Evolutionary conservation across 2,113 vertebrate genomes (phyloP).

Genomic region (Chlorodrepanis virens): DNA sequence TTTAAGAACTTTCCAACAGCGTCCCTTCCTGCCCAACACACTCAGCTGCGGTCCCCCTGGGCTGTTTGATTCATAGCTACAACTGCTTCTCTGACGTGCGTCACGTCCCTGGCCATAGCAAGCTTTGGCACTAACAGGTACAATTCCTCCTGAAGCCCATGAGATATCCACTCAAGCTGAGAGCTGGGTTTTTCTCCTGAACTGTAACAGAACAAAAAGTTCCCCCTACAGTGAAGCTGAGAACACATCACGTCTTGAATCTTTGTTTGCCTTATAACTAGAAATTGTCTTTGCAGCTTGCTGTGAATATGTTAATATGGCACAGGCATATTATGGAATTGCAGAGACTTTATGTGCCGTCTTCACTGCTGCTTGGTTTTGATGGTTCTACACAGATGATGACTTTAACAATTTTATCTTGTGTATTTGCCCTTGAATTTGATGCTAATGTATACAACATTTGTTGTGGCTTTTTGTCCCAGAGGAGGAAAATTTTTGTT

Average conservation of each 20-base stretch:
- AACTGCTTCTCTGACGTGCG: not conserved
- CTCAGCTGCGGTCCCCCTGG: not conserved
- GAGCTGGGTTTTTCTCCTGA: not conserved
- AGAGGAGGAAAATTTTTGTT: conserved; percentile 30
- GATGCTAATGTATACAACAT: conserved; percentile 13
- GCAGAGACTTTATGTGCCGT: not conserved
- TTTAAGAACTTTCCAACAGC: not conserved
- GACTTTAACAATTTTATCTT: conserved; percentile 32
- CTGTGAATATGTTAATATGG: not conserved
- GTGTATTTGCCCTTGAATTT: conserved; percentile 46
- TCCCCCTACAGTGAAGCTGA: not conserved
- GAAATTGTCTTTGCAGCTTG: not conserved
- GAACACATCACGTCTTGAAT: not conserved
- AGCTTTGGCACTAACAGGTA: not conserved
- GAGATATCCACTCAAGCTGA: not conserved
- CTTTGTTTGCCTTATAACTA: not conserved
- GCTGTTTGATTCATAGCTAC: not conserved
- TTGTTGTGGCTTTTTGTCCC: not conserved
- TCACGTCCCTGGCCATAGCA: not conserved
- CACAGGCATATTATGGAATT: not conserved
- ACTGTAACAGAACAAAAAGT: not conserved
- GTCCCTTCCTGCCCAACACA: not conserved
- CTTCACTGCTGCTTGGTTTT: not conserved
- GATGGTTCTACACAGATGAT: not conserved
- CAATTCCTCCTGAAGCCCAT: not conserved